Evolutionary conservation across 1,140 invertebrate genomes (phyloP), one percentile per base, ranked within the genome.

Genomic region (Oncopodura yosiiana): DNA sequence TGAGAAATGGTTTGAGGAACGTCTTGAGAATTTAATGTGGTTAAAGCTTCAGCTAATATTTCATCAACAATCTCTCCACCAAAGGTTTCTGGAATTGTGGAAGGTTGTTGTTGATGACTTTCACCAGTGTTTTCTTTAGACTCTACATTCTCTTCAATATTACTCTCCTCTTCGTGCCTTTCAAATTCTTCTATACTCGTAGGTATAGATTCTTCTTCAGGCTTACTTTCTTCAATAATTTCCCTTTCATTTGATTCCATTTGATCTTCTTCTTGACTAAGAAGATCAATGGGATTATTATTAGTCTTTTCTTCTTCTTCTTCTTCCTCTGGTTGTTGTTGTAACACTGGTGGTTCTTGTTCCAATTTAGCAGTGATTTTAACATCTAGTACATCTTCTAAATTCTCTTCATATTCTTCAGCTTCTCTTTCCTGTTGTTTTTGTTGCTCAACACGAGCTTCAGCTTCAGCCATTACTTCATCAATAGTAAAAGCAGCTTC

Each of bases 1-100:
- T 24, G 11, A 32, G 6, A 23, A 18, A 9, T 6, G 14, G 6
- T 29, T 11, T 46, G 44, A 3, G 4, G 26, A 32, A 11, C 27
- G 26, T 23, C 39, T 30, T 45, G 18, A 30, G 43, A 30, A 12
- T 58, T 48, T 19, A 59, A 30, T 0, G 51, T 38, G 14, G 53
- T 49, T 14, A 61, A n/a, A 24, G 58, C 58, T 18, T 52, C 49
- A n/a, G 54, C 41, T 42, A 61, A 53, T 3, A 61, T 55, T 16
- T 61, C 54, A 34, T 56, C 53, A 6, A 60, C 58, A 30, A 43
- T 42, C 27, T 48, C 49, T 24, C 38, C 38, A 5, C 49, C 49
- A 46, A 34, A 45, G 27, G 26, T n/a, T 26, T 26, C 19, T 2
- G 49, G 38, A 19, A 19, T 6, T 6, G 38, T 8, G 38, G 38